phyloP scores from a whole-genome alignment of 2,888 invertebrate genomes.

The Tetropium fuscum region DNA sequence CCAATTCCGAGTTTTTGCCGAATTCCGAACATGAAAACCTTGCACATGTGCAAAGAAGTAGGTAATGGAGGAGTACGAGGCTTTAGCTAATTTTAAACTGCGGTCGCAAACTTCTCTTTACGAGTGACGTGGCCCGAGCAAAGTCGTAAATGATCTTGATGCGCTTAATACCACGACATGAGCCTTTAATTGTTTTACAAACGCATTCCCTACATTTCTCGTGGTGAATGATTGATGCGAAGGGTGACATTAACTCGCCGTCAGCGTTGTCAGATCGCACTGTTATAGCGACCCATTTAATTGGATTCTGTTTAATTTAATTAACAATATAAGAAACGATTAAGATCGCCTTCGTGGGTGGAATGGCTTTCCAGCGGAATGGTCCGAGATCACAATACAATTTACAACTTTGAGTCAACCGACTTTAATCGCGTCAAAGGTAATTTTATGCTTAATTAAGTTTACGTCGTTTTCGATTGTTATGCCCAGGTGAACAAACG shows the following conservation, averaged over 20 bases:
- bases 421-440: slow-evolving; percentile 37
- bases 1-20: too few species aligned
- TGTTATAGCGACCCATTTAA: slow-evolving; percentile 33
- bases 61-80: too few species aligned
- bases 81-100: slow-evolving; percentile 1
- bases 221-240: slow-evolving; percentile 33
- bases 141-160: background rate
- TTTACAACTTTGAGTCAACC: slow-evolving; percentile 12
- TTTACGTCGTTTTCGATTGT: slow-evolving; percentile 42
- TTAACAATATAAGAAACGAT: slow-evolving; percentile 47
- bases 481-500: slow-evolving; percentile 30
- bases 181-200: slow-evolving; percentile 36
- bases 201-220: slow-evolving; percentile 33
- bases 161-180: slow-evolving; percentile 3
- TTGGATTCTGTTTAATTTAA: slow-evolving; percentile 47
- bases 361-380: background rate
- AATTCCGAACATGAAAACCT: too few species aligned
- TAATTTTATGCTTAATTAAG: slow-evolving; percentile 50
- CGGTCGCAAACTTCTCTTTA: background rate
- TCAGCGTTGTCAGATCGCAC: slow-evolving; percentile 32
- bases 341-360: slow-evolving; percentile 34
- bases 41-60: too few species aligned
- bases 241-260: slow-evolving; percentile 19
- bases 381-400: slow-evolving; percentile 6
- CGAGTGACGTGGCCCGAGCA: background rate